These are phyloP conservation scores for Otus scops DNA, from an alignment of 2,797 vertebrate genomes.

Conservation along the genomic window DNA sequence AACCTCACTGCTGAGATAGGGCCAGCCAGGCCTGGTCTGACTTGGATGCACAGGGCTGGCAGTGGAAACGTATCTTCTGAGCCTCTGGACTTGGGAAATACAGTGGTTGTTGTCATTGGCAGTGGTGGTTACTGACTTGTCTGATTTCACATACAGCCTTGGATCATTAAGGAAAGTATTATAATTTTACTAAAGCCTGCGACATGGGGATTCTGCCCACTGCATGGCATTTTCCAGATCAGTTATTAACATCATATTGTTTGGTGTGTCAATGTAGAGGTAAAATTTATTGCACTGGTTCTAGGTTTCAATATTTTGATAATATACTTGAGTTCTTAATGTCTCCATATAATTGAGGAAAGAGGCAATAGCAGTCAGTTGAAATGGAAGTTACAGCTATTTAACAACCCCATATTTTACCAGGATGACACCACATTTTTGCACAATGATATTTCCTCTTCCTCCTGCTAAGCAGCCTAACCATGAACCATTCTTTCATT, in stretches of 20 bases:
- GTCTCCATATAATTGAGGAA: neutral
- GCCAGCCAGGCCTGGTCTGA: neutral
- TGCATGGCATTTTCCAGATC: neutral
- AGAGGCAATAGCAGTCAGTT: neutral
- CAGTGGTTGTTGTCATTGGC: accelerated
- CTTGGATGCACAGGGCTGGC: neutral
- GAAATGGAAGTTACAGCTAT: neutral
- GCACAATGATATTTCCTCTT: neutral
- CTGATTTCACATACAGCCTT: neutral
- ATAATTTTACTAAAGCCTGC: neutral
- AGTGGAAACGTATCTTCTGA: neutral
- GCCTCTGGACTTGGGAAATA: neutral
- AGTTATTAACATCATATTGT: neutral
- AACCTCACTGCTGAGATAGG: neutral
- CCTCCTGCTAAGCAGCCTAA: neutral
- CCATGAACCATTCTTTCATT: neutral
- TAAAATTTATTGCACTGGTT: neutral
- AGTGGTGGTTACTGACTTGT: neutral
- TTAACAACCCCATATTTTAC: neutral
- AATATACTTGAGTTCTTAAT: neutral
- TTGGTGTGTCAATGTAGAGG: neutral
- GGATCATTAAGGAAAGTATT: neutral
- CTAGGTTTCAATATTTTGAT: neutral
- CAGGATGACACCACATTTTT: neutral
- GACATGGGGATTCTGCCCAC: neutral